Conservation (phyloP, 1,140 invertebrate genomes). For the Helicoverpa zea region DNA sequence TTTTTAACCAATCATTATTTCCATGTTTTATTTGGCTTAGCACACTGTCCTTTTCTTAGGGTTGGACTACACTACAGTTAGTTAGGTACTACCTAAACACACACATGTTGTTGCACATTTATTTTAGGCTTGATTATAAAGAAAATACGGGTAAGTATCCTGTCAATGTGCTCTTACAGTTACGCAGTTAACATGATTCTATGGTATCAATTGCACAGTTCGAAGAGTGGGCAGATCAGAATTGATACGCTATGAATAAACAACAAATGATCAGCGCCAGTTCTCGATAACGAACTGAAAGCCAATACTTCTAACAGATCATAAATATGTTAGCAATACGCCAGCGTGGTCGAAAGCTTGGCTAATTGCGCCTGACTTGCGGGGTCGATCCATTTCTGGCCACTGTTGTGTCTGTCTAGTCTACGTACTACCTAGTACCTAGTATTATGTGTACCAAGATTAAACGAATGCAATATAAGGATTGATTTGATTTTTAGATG, state of each 20-base stretch:
- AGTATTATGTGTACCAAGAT: not conserved
- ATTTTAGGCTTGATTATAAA: too few species aligned
- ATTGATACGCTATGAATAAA: constrained; percentile 1
- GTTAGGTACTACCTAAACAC: too few species aligned
- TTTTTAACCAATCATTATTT: too few species aligned
- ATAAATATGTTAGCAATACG: constrained; percentile 12
- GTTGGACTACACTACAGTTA: too few species aligned
- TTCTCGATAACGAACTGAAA: constrained; percentile 7
- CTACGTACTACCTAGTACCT: not conserved
- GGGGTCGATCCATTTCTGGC: not conserved
- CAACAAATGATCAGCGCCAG: not conserved
- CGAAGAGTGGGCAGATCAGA: not conserved
- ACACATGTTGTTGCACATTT: too few species aligned
- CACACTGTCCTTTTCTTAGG: too few species aligned
- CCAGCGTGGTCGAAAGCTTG: not conserved
- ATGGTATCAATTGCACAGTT: not conserved
- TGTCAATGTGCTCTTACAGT: too few species aligned
- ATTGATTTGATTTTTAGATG: too few species aligned
- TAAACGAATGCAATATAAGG: too few species aligned
- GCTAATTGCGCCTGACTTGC: constrained; percentile 8
- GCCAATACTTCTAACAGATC: not conserved
- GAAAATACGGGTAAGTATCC: too few species aligned
- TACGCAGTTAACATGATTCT: too few species aligned
- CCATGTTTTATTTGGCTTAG: too few species aligned
- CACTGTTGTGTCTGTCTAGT: not conserved